A percentile compares a stretch with the other conserved stretches of the same genome.
Conservation (phyloP, 2,113 vertebrate species). For the Scomber colias region DNA sequence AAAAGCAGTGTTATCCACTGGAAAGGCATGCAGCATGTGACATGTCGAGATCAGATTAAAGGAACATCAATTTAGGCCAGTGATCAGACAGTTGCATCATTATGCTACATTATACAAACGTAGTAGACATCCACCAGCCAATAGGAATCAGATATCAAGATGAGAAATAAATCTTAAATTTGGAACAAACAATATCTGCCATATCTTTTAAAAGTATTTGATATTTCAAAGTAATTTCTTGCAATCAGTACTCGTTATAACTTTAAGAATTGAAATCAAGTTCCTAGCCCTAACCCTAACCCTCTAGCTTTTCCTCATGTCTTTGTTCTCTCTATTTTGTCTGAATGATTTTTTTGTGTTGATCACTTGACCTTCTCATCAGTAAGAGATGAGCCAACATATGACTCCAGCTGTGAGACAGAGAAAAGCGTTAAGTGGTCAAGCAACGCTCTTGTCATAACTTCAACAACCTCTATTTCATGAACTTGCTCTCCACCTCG, state of each 20-base stretch:
- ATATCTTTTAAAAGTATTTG: background rate
- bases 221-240: slow-evolving; percentile 16
- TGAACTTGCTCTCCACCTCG: slow-evolving; percentile 19
- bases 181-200: background rate
- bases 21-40: too few species aligned
- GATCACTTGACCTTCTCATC: slow-evolving; percentile 28
- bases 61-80: too few species aligned
- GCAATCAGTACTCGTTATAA: slow-evolving; percentile 22
- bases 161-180: too few species aligned
- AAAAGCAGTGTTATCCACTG: too few species aligned
- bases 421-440: slow-evolving; percentile 21
- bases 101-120: too few species aligned
- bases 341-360: background rate
- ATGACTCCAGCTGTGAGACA: background rate
- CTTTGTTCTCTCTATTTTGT: background rate
- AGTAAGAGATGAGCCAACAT: background rate
- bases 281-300: background rate
- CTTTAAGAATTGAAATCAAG: background rate
- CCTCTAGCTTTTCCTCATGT: background rate
- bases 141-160: too few species aligned
- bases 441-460: slow-evolving; percentile 32
- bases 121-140: too few species aligned
- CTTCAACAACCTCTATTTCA: slow-evolving; percentile 39
- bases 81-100: too few species aligned
- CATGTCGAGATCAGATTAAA: too few species aligned